These are phyloP conservation scores for Sitta carolinensis DNA, from an alignment of 2,797 vertebrate genomes.

Conservation along the genomic window DNA sequence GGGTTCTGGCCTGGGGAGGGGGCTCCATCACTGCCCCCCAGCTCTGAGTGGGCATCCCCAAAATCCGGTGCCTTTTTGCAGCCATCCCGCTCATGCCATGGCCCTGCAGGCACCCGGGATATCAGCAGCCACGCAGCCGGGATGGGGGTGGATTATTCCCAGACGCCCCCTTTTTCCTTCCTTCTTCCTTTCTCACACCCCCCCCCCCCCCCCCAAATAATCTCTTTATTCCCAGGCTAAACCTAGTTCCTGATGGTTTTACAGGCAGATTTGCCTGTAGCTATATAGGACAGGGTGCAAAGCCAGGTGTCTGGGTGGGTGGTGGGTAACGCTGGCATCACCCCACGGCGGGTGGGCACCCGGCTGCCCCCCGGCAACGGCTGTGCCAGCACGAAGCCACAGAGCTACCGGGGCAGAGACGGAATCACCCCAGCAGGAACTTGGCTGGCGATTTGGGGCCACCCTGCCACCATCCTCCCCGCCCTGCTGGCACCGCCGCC, in stretches of 20 bases:
- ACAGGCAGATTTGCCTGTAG: neutral
- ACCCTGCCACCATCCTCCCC: accelerated
- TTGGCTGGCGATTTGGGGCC: accelerated
- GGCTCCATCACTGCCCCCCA: neutral
- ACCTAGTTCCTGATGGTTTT: neutral
- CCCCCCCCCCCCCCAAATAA: neutral
- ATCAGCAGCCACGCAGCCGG: neutral
- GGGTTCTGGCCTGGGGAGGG: neutral
- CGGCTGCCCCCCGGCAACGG: accelerated
- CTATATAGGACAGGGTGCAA: neutral
- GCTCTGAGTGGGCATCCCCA: neutral
- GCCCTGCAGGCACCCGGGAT: accelerated
- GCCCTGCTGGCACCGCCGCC: neutral
- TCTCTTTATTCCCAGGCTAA: constrained; percentile 28
- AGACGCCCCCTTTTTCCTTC: neutral
- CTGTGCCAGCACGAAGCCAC: neutral
- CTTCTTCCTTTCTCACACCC: neutral
- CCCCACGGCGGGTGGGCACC: neutral
- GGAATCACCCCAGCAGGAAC: neutral
- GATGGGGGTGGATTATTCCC: neutral
- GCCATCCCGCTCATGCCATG: neutral
- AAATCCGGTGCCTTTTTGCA: neutral
- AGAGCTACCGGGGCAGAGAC: neutral
- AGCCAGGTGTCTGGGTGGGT: neutral
- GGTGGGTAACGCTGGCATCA: neutral